Evolutionary conservation across 30 jellyfish, hydroid and myxozoan genomes (phyloP).

Genomic region (Calvadosia cruxmelitensis): DNA sequence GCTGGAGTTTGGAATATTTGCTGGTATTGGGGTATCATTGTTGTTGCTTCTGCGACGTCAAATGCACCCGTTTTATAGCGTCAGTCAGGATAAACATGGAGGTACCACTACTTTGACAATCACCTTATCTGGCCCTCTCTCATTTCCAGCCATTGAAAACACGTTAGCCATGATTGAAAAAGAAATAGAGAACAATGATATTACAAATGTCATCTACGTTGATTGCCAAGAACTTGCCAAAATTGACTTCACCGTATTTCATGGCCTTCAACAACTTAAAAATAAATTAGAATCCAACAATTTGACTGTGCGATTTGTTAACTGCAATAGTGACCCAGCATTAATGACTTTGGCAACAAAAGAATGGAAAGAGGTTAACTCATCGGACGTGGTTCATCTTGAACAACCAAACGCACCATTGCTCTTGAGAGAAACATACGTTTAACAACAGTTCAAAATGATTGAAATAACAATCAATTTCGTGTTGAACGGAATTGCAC

Average conservation of each 20-base stretch:
- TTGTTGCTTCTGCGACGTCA: slow-evolving; percentile 4
- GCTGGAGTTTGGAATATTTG: slow-evolving; percentile 51
- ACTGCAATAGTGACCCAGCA: slow-evolving; percentile 12
- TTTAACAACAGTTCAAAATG: no score
- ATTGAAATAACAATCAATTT: no score
- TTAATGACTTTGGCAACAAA: slow-evolving; percentile 16
- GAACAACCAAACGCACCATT: no score
- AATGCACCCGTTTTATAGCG: background rate
- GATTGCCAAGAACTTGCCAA: slow-evolving; percentile 39
- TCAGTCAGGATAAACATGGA: slow-evolving; percentile 16
- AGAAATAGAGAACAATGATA: slow-evolving; percentile 19
- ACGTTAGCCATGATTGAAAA: slow-evolving; percentile 8
- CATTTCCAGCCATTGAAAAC: slow-evolving; percentile 70
- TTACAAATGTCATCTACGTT: slow-evolving; percentile 10
- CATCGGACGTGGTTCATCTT: no score
- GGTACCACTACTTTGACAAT: slow-evolving; percentile 6
- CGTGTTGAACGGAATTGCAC: no score
- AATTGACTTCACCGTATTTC: slow-evolving; percentile 48
- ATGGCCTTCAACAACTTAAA: slow-evolving; percentile 17
- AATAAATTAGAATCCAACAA: slow-evolving; percentile 18
- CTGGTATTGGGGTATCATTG: slow-evolving; percentile 47
- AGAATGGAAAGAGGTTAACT: no score
- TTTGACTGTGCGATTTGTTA: slow-evolving; percentile 21
- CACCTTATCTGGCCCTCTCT: slow-evolving; percentile 24
- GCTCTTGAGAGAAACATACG: no score